These are phyloP conservation scores for Nomada ferruginata DNA, from an alignment of 2,888 invertebrate species.

Conservation along the genomic window DNA sequence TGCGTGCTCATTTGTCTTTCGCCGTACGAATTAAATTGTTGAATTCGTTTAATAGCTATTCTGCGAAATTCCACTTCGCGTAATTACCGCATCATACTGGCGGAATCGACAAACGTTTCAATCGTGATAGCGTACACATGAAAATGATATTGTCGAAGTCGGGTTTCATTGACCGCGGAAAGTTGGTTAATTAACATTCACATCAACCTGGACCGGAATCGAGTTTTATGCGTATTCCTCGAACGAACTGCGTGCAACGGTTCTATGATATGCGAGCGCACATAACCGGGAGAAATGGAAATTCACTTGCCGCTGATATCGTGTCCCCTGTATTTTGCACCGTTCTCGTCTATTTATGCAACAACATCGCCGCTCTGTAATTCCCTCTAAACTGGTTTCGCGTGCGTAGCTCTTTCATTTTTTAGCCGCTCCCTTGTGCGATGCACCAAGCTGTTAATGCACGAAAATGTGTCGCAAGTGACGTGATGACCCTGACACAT, in stretches of 20 bases:
- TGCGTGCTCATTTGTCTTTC: no score
- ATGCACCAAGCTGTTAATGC: conserved; percentile 6
- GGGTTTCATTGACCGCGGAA: conserved; percentile 47
- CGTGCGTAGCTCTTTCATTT: conserved; percentile 15
- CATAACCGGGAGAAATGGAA: conserved; percentile 41
- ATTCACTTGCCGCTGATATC: conserved; percentile 39
- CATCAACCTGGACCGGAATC: conserved; percentile 36
- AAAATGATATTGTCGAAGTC: conserved; percentile 10
- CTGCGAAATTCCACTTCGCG: background rate
- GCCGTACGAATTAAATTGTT: background rate
- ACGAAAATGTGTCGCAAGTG: background rate
- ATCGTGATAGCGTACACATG: conserved; percentile 24
- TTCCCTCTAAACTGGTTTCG: conserved; percentile 24
- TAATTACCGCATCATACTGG: conserved; percentile 27
- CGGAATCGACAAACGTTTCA: conserved; percentile 27
- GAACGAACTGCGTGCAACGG: conserved; percentile 49
- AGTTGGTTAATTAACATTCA: conserved; percentile 73
- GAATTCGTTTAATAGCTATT: no score
- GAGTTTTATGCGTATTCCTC: conserved; percentile 47
- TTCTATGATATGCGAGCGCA: conserved; percentile 11
- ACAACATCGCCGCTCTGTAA: conserved; percentile 26
- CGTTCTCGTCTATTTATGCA: conserved; percentile 29
- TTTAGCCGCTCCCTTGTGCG: background rate
- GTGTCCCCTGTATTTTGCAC: conserved; percentile 34
- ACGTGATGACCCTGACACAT: background rate